Evolutionary conservation across 2,888 invertebrate genomes (phyloP).

Genomic region (Lasioglossum figueresi): DNA sequence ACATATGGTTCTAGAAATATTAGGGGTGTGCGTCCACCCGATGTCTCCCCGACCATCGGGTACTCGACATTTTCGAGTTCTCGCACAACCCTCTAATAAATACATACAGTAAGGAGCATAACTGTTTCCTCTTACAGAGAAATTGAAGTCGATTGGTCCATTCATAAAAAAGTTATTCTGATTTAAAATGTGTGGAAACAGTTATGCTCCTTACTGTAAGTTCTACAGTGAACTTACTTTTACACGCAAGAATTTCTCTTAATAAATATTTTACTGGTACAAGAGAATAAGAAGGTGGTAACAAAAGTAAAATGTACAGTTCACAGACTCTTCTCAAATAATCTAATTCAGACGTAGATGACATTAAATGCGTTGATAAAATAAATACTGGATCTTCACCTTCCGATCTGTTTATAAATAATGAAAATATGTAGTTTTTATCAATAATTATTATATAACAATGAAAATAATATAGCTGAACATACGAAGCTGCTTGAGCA

Average conservation of each 20-base stretch:
- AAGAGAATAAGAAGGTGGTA: slow-evolving; percentile 92
- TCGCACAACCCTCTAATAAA: not conserved
- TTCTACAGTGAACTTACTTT: slow-evolving; percentile 86
- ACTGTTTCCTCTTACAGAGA: too few relatives aligned
- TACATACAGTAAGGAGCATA: not conserved
- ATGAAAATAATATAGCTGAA: slow-evolving; percentile 69
- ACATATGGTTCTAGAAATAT: not conserved
- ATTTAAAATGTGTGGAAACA: too few relatives aligned
- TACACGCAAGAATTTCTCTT: slow-evolving; percentile 93
- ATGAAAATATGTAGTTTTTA: slow-evolving; percentile 3
- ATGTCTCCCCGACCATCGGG: not conserved
- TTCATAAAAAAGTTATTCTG: too few relatives aligned
- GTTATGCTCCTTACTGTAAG: not conserved
- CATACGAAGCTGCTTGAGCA: slow-evolving; percentile 91
- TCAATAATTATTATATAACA: not conserved
- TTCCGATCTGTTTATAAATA: slow-evolving; percentile 73
- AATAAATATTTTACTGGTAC: slow-evolving; percentile 92
- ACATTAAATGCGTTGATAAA: slow-evolving; percentile 90
- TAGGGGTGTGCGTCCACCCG: not conserved
- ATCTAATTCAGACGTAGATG: slow-evolving; percentile 90
- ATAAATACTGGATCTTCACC: slow-evolving; percentile 88
- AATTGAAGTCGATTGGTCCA: too few relatives aligned
- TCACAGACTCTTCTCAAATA: slow-evolving; percentile 93
- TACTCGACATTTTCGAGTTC: not conserved
- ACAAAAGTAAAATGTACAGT: slow-evolving; percentile 91